A percentile compares a stretch with the other conserved stretches of the same genome.
phyloP scores from a whole-genome alignment of 2,797 vertebrate genomes.

The Gobionotothen gibberifrons region DNA sequence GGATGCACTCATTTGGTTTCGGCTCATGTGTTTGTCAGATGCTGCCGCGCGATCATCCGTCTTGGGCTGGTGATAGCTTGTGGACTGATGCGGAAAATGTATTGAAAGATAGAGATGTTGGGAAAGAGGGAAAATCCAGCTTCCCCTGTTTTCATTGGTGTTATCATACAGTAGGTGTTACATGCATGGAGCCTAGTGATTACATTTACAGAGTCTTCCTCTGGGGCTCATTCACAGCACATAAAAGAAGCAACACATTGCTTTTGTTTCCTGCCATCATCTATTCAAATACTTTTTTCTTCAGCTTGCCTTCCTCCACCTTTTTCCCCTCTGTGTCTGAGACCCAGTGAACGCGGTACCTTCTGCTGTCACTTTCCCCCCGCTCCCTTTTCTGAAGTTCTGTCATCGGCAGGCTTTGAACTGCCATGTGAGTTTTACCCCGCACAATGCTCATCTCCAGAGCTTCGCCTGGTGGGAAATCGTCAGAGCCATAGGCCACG shows the following conservation, averaged over 20 bases:
- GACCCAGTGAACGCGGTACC: constrained; percentile 52
- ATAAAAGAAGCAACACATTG: constrained; percentile 27
- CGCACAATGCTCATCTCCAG: constrained; percentile 51
- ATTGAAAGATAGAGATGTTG: constrained; percentile 71
- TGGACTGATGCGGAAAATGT: constrained; percentile 69
- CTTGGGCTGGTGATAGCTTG: constrained; percentile 61
- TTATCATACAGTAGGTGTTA: constrained; percentile 40
- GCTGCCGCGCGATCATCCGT: constrained; percentile 62
- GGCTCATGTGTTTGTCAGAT: constrained; percentile 66
- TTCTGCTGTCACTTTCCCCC: constrained; percentile 73
- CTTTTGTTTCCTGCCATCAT: constrained; percentile 49
- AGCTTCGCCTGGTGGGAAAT: constrained; percentile 65
- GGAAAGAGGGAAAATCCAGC: constrained; percentile 30
- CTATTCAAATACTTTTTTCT: constrained; percentile 59
- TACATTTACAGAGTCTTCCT: constrained; percentile 44
- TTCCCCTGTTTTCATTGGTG: constrained; percentile 38
- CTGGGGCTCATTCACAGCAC: constrained; percentile 24
- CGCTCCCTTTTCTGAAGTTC: constrained; percentile 68
- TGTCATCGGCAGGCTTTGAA: constrained; percentile 80
- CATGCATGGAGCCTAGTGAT: constrained; percentile 38
- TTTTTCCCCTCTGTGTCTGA: constrained; percentile 38
- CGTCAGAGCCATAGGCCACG: constrained; percentile 61
- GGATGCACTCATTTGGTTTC: constrained; percentile 57
- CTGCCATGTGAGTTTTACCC: constrained; percentile 77
- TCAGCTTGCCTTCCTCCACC: constrained; percentile 4